These are phyloP conservation scores for Rotaria sp. DNA, from an alignment of 2,888 invertebrate species.

Conservation along the genomic window DNA sequence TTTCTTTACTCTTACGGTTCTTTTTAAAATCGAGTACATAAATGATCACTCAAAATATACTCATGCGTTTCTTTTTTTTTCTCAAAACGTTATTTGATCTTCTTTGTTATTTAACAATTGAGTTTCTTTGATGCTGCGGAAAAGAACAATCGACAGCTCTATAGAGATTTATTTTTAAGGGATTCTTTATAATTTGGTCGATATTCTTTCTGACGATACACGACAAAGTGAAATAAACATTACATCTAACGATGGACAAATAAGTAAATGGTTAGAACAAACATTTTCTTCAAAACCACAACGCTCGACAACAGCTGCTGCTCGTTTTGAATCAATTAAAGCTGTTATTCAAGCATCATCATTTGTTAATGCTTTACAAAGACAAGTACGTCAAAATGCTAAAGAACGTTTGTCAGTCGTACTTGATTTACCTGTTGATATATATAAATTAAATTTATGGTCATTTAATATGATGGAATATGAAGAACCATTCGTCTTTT, in stretches of 20 bases:
- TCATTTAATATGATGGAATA: background rate
- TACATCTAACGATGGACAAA: background rate
- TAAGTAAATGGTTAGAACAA: background rate
- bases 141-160: too few relatives aligned
- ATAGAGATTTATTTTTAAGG: background rate
- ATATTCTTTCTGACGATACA: background rate
- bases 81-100: background rate
- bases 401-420: background rate
- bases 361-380: background rate
- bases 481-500: background rate
- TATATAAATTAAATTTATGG: background rate
- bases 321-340: background rate
- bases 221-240: background rate
- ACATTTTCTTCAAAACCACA: background rate
- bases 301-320: background rate
- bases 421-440: background rate
- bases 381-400: background rate
- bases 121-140: background rate
- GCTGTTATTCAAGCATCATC: constrained; percentile 2
- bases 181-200: background rate
- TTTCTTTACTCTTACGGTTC: background rate
- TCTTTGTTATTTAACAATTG: background rate
- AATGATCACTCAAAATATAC: background rate
- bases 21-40: background rate
- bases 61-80: background rate